phyloP scores from a whole-genome alignment of 2,797 vertebrate species.

The Rhinatrema bivittatum region DNA sequence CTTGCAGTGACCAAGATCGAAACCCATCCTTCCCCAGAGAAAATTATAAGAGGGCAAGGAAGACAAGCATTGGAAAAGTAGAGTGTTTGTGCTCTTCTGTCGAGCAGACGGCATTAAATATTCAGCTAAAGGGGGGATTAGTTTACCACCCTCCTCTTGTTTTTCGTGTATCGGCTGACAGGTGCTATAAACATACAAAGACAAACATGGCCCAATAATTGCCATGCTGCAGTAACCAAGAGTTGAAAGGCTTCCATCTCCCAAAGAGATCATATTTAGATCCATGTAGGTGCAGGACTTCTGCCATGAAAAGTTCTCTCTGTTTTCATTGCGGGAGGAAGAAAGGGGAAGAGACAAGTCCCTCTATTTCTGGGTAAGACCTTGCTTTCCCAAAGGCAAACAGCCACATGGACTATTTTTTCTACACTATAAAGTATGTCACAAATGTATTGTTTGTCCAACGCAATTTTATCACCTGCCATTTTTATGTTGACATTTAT shows the following conservation, averaged over 20 bases:
- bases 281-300: slow-evolving; percentile 6
- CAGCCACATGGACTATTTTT: too few relatives aligned
- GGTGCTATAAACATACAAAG: slow-evolving; percentile 86
- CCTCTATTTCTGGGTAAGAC: too few relatives aligned
- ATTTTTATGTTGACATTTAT: too few relatives aligned
- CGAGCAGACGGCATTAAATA: slow-evolving; percentile 75
- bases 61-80: slow-evolving; percentile 65
- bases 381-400: too few relatives aligned
- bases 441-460: too few relatives aligned
- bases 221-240: slow-evolving; percentile 37
- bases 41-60: slow-evolving; percentile 61
- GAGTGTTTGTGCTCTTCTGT: slow-evolving; percentile 70
- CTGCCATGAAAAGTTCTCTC: too few relatives aligned
- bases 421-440: too few relatives aligned
- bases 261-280: slow-evolving; percentile 16
- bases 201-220: slow-evolving; percentile 64
- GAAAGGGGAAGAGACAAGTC: too few relatives aligned
- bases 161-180: slow-evolving; percentile 80
- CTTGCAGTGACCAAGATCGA: slow-evolving; percentile 64
- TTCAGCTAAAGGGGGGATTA: slow-evolving; percentile 71
- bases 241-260: slow-evolving; percentile 43
- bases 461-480: too few relatives aligned
- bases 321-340: too few relatives aligned
- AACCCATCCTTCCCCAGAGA: slow-evolving; percentile 73
- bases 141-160: slow-evolving; percentile 81